Evolutionary conservation across 2,888 invertebrate species (phyloP).

Genomic region (Digitonthophagus gazella): DNA sequence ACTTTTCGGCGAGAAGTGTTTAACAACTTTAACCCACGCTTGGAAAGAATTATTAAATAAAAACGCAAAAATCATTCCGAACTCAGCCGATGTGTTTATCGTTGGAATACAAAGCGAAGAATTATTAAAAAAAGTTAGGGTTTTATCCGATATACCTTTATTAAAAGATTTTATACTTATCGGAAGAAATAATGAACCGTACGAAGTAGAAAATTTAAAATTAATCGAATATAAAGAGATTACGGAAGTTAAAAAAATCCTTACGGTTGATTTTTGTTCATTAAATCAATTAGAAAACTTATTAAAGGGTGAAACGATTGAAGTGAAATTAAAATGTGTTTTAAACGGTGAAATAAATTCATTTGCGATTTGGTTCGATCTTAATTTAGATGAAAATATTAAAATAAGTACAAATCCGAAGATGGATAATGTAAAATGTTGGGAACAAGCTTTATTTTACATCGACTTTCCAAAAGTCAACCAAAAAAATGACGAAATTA

Average conservation of each 20-base stretch:
- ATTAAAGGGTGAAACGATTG: constrained; percentile 35
- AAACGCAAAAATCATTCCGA: constrained; percentile 60
- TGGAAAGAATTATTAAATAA: constrained; percentile 60
- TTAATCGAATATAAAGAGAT: constrained; percentile 57
- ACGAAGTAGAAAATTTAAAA: constrained; percentile 69
- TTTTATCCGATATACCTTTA: constrained; percentile 4
- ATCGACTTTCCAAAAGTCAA: constrained; percentile 50
- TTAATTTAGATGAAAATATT: constrained; percentile 63
- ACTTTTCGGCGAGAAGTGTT: constrained; percentile 71
- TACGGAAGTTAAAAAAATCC: constrained; percentile 57
- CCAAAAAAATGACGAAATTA: constrained; percentile 44
- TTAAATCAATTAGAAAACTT: constrained; percentile 51
- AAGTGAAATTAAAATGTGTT: constrained; percentile 43
- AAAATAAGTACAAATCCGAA: constrained; percentile 63
- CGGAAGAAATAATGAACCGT: constrained; percentile 52
- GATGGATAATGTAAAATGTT: constrained; percentile 58
- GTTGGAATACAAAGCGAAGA: constrained; percentile 60
- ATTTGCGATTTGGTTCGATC: constrained; percentile 71
- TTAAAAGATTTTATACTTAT: background rate
- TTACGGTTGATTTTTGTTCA: constrained; percentile 65
- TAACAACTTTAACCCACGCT: constrained; percentile 68
- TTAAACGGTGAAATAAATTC: constrained; percentile 59
- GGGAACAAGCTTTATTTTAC: constrained; percentile 78
- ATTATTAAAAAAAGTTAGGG: constrained; percentile 29
- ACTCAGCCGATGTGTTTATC: constrained; percentile 62